A percentile compares a stretch with the other conserved stretches of the same genome.
Conservation (phyloP, 2,888 invertebrate species). For the Drosophila sordidula region DNA sequence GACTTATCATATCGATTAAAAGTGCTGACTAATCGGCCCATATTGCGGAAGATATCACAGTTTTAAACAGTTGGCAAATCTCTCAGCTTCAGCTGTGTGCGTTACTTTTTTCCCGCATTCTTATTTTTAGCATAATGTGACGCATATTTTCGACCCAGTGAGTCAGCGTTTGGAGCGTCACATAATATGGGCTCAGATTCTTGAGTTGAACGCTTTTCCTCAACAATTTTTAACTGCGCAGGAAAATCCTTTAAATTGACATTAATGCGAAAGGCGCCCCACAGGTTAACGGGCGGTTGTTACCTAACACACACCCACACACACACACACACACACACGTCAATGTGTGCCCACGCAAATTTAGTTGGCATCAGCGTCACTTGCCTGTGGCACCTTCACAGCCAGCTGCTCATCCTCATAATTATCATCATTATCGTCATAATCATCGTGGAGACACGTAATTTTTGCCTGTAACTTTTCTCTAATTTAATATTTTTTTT, state of each 20-base stretch:
- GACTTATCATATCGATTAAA: slow-evolving; percentile 20
- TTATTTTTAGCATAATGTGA: slow-evolving; percentile 6
- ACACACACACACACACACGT: slow-evolving; percentile 1
- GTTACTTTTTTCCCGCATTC: not conserved
- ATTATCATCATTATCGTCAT: slow-evolving; percentile 25
- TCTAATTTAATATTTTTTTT: slow-evolving; percentile 56
- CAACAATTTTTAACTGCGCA: slow-evolving; percentile 20
- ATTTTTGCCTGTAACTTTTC: slow-evolving; percentile 67
- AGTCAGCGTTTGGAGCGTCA: slow-evolving; percentile 31
- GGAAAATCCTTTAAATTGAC: slow-evolving; percentile 65
- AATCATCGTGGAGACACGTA: slow-evolving; percentile 53
- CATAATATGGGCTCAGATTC: slow-evolving; percentile 40
- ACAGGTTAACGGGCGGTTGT: slow-evolving; percentile 42
- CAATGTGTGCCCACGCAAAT: slow-evolving; percentile 27
- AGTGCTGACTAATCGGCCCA: slow-evolving; percentile 4
- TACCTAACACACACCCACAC: slow-evolving; percentile 10
- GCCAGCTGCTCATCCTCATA: slow-evolving; percentile 27
- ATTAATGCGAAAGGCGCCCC: slow-evolving; percentile 52
- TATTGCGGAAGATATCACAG: not conserved
- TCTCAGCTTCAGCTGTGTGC: slow-evolving; percentile 1
- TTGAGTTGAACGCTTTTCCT: slow-evolving; percentile 21
- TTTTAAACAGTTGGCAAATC: slow-evolving; percentile 15
- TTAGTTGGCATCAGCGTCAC: slow-evolving; percentile 41
- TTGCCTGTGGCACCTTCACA: slow-evolving; percentile 21
- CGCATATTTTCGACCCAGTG: slow-evolving; percentile 35